Conservation (phyloP, 2,797 vertebrate genomes). For the Sternotherus odoratus region DNA sequence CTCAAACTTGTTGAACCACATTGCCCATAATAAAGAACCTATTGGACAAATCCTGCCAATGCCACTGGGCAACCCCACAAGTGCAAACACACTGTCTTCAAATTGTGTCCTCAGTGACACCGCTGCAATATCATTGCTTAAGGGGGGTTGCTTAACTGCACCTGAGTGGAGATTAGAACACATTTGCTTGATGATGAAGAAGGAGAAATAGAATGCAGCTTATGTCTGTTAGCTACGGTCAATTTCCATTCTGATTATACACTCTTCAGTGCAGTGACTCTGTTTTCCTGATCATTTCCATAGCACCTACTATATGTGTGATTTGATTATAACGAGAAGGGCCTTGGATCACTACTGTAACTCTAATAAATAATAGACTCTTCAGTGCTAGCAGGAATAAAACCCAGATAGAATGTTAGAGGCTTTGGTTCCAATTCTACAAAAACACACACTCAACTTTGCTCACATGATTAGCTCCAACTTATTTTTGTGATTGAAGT, state of each 20-base stretch:
- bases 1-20: background rate
- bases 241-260: background rate
- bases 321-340: constrained; percentile 20
- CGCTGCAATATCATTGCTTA: background rate
- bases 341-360: background rate
- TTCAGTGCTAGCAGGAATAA: background rate
- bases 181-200: background rate
- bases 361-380: constrained; percentile 36
- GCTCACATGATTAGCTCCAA: background rate
- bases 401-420: constrained; percentile 4
- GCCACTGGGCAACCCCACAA: background rate
- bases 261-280: background rate
- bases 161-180: background rate
- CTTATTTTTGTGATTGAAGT: constrained; percentile 3
- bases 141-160: background rate
- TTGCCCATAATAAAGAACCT: background rate
- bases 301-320: background rate
- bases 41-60: background rate
- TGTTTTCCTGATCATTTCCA: background rate
- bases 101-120: background rate
- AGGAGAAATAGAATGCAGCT: background rate
- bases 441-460: constrained; percentile 14
- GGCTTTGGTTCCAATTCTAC: background rate
- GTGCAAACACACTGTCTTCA: background rate
- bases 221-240: background rate